Evolutionary conservation across 2,113 vertebrate genomes (phyloP).

Genomic region (Pomatorhinus ruficollis): DNA sequence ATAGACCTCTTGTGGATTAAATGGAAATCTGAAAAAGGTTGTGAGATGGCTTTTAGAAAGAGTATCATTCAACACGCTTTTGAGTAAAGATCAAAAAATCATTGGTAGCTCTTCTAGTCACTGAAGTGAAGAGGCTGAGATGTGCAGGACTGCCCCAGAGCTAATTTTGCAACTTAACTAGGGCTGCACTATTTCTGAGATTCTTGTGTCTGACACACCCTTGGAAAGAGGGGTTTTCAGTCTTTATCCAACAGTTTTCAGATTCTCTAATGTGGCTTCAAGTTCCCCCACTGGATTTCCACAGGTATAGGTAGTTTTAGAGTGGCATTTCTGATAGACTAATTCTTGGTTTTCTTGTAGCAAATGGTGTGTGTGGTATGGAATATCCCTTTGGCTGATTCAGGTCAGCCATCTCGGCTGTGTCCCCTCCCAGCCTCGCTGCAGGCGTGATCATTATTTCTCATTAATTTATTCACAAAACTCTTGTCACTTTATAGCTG

Average conservation of each 20-base stretch:
- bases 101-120: background rate
- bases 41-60: background rate
- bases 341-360: background rate
- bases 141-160: background rate
- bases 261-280: background rate
- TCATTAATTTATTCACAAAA: background rate
- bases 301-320: background rate
- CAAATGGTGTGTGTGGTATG: background rate
- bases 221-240: background rate
- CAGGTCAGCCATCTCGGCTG: background rate
- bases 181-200: background rate
- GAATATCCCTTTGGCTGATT: background rate
- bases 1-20: background rate
- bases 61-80: background rate
- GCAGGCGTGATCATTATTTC: background rate
- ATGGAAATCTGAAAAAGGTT: background rate
- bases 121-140: background rate
- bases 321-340: background rate
- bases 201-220: background rate
- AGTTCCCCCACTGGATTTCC: background rate
- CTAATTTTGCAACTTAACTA: background rate
- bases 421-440: background rate
- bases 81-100: background rate
- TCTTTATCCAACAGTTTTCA: background rate
- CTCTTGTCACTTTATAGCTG: background rate